These are phyloP conservation scores for Leptinotarsa haldemani DNA, from an alignment of 2,888 invertebrate genomes.

Conservation along the genomic window DNA sequence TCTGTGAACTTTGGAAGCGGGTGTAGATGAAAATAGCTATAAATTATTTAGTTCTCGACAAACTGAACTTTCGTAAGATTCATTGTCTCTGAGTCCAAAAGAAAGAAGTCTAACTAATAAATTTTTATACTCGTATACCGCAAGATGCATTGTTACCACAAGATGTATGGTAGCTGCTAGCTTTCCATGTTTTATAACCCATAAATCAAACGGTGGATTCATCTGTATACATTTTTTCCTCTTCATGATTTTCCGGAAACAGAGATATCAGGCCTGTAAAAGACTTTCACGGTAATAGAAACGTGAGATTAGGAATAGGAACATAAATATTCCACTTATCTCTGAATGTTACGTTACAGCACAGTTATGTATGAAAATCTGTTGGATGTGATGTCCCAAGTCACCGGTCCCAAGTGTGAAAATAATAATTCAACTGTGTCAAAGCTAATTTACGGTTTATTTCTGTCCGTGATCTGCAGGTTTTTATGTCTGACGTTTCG, in stretches of 20 bases:
- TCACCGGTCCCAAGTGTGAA: too few relatives aligned
- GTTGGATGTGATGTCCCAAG: too few relatives aligned
- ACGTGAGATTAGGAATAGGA: too few relatives aligned
- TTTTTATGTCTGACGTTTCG: too few relatives aligned
- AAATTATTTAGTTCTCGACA: conserved; percentile 49
- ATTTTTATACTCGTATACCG: conserved; percentile 34
- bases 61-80: conserved; percentile 48
- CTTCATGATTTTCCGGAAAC: not conserved
- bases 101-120: conserved; percentile 34
- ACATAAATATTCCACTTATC: too few relatives aligned
- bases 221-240: not conserved
- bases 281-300: not conserved
- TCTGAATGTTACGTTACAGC: too few relatives aligned
- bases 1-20: conserved; percentile 3
- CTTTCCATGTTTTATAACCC: conserved; percentile 19
- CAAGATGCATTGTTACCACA: conserved; percentile 22
- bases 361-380: too few relatives aligned
- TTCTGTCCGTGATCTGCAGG: too few relatives aligned
- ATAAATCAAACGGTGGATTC: conserved; percentile 3
- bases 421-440: too few relatives aligned
- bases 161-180: conserved; percentile 17
- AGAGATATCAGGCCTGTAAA: not conserved
- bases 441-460: too few relatives aligned
- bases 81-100: conserved; percentile 43
- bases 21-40: conserved; percentile 40